phyloP scores from a whole-genome alignment of 2,888 invertebrate genomes.

The Deroplatys truncata region DNA sequence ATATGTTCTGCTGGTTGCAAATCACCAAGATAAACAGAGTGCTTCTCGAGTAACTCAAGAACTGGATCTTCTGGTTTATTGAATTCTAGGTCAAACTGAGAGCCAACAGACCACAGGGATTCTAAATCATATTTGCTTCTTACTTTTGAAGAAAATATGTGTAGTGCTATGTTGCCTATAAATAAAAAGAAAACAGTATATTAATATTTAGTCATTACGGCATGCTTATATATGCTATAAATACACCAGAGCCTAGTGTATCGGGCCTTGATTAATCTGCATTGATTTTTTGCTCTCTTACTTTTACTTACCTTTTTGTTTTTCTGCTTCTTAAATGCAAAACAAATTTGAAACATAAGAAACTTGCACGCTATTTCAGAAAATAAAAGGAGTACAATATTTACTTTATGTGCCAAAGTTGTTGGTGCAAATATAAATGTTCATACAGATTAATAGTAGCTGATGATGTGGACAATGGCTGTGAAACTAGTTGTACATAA shows the following conservation, averaged over 20 bases:
- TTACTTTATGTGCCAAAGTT: no score
- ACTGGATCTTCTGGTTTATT: conserved; percentile 58
- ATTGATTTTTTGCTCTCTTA: neutral
- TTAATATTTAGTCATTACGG: neutral
- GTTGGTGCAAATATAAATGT: no score
- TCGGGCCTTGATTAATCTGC: neutral
- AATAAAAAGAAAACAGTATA: conserved; percentile 38
- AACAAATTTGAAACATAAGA: no score
- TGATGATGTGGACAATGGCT: no score
- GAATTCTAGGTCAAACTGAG: conserved; percentile 68
- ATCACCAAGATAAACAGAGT: conserved; percentile 60
- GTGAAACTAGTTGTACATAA: no score
- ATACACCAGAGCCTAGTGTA: neutral
- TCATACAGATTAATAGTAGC: no score
- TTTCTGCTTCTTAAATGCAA: no score
- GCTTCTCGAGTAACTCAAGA: conserved; percentile 61
- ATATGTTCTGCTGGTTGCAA: conserved; percentile 49
- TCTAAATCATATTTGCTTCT: conserved; percentile 81
- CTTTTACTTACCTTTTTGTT: no score
- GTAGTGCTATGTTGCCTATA: conserved; percentile 85
- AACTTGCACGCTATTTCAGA: no score
- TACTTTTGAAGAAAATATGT: conserved; percentile 71
- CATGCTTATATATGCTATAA: no score
- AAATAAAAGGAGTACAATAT: no score
- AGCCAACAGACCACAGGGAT: conserved; percentile 84